Base-by-base conservation (phyloP, 2,888 invertebrate species). In the Pharmacophagus antenor region DNA sequence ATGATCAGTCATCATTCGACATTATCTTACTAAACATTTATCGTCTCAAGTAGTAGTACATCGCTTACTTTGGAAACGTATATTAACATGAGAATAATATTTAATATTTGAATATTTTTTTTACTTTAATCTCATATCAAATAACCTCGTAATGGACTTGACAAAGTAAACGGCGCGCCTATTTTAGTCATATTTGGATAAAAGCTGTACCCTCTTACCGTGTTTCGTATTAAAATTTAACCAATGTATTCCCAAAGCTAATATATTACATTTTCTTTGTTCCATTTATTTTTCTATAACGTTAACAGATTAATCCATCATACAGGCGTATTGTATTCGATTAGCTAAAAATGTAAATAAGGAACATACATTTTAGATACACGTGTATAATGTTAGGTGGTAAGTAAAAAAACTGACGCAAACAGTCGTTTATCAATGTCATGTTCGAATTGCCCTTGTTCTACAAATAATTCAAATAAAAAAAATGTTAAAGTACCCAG, bases 1-100 rank as follows among this genome's bases (percentile, higher is more conserved):
- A 52, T 20, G 51, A 79, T 81, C 79, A 70, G 65, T 81, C 80
- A 80, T 73, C 66, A 68, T 70, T 69, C 68, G 80, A 79, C 80
- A 69, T 63, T 74, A 78, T 79, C 81, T 65, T 25, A 51, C 51
- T 54, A 56, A 56, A 41, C 47, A 37, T 22, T 47, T 70, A 70
- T 69, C 65, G 58, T 63, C 58, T 67, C 58, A 59, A 66, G 64
- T 55, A 20, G 17, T 55, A 37, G 20, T 55, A 37, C 47, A 54
- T 54, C 57, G 50, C 46, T 57, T 49, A 27, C 48, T 41, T 56
- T 2, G 12, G 25, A 37, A 31, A 52, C 17, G 37, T 12, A 49
- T 42, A 53, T 49, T 54, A 1, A 41, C 49, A 27, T 44, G 18
- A n/a, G 15, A 42, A 44, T 31, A 60, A 55, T 17, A 22, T n/a